Conservation (phyloP, 2,113 vertebrate genomes). For the Xenopus tropicalis region UCB_Xtro_10.0 CM004444.2:50284501-50285000, state of each 20-base stretch:
- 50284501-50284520: slow-evolving; percentile 6
- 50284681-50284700: slow-evolving; percentile 7
- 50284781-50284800: slow-evolving; percentile 33
- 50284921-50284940: not conserved
- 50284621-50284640: slow-evolving; percentile 19
- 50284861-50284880: not conserved
- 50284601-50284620: not conserved
- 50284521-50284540: not conserved
- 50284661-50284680: slow-evolving; percentile 21
- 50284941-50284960: too few relatives aligned
- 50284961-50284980: too few relatives aligned
- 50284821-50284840: not conserved
- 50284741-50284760: slow-evolving; percentile 1
- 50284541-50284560: slow-evolving; percentile 3
- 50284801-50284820: slow-evolving; percentile 25
- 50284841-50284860: too few relatives aligned
- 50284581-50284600: not conserved
- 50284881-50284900: slow-evolving; percentile 34
- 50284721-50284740: slow-evolving; percentile 41
- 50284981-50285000: too few relatives aligned
- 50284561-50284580: not conserved
- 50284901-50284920: slow-evolving; percentile 25
- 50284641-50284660: slow-evolving; percentile 21
- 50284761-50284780: slow-evolving; percentile 21
- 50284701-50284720: slow-evolving; percentile 21